A percentile compares a stretch with the other conserved stretches of the same genome.
These are phyloP conservation scores for Sinonovacula constricta DNA, from an alignment of 1,140 invertebrate species.

Conservation along the genomic window DNA sequence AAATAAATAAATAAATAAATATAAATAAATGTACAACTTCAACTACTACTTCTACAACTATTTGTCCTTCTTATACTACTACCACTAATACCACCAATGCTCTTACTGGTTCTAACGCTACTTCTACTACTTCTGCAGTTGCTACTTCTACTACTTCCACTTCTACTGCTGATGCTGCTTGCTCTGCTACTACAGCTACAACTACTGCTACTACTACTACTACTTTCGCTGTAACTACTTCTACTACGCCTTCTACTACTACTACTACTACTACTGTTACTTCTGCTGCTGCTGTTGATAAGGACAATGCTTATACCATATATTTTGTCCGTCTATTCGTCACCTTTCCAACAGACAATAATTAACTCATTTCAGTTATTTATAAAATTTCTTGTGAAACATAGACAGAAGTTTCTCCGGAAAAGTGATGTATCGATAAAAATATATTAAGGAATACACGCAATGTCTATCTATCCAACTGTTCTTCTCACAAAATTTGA, in stretches of 20 bases:
- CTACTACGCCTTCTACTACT: slow-evolving; percentile 1
- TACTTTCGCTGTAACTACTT: background rate
- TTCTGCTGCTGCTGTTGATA: slow-evolving; percentile 3
- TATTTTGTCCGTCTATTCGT: too few species aligned
- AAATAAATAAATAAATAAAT: too few species aligned
- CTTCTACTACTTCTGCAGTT: slow-evolving; percentile 28
- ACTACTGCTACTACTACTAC: slow-evolving; percentile 32
- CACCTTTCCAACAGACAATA: too few species aligned
- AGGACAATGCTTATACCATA: too few species aligned
- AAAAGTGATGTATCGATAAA: too few species aligned
- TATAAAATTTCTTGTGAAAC: too few species aligned
- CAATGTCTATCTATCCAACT: too few species aligned
- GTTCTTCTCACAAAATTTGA: too few species aligned
- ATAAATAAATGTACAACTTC: too few species aligned
- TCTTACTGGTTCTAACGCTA: slow-evolving; percentile 28
- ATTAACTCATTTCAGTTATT: too few species aligned
- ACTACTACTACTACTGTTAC: slow-evolving; percentile 8
- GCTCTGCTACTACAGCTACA: slow-evolving; percentile 26
- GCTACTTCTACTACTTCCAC: slow-evolving; percentile 21
- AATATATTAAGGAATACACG: too few species aligned
- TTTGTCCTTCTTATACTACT: slow-evolving; percentile 22
- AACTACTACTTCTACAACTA: slow-evolving; percentile 22
- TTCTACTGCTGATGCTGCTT: slow-evolving; percentile 12
- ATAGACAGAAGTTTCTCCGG: too few species aligned
- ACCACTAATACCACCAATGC: slow-evolving; percentile 26